Conservation (phyloP, 2,888 invertebrate genomes). For the Dynastes maya region DNA sequence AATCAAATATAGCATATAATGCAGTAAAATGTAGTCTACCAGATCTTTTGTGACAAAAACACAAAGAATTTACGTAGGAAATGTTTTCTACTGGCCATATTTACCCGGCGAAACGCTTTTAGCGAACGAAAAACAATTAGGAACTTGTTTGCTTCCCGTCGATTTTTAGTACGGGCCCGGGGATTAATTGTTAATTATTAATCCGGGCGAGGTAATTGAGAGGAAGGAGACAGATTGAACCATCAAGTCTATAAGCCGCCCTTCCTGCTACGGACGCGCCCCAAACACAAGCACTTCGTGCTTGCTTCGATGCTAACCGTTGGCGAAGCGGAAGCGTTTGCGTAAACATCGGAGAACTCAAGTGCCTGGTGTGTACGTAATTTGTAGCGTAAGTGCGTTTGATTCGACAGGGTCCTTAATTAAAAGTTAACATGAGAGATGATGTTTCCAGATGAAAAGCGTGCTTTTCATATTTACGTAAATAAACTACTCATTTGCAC, state of each 20-base stretch:
- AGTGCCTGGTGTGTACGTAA: neutral
- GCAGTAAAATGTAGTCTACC: too few relatives aligned
- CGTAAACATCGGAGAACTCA: conserved; percentile 16
- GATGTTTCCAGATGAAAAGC: too few relatives aligned
- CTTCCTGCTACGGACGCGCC: conserved; percentile 11
- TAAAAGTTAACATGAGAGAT: neutral
- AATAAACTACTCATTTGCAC: too few relatives aligned
- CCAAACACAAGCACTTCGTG: conserved; percentile 10
- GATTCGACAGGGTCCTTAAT: neutral
- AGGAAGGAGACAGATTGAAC: conserved; percentile 63
- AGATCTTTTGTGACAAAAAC: too few relatives aligned
- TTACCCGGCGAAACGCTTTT: too few relatives aligned
- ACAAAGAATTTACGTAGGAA: too few relatives aligned
- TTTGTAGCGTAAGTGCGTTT: neutral
- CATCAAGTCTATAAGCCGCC: conserved; percentile 26
- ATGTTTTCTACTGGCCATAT: too few relatives aligned
- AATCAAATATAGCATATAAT: too few relatives aligned
- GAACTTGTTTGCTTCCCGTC: conserved; percentile 64
- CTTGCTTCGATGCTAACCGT: conserved; percentile 21
- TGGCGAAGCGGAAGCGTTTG: conserved; percentile 7
- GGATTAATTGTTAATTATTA: conserved; percentile 70
- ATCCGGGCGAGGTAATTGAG: conserved; percentile 66
- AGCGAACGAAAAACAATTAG: too few relatives aligned
- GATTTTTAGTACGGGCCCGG: conserved; percentile 63
- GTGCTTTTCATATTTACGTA: too few relatives aligned